phyloP scores from a whole-genome alignment of 2,113 vertebrate genomes.

The Calonectris borealis region DNA sequence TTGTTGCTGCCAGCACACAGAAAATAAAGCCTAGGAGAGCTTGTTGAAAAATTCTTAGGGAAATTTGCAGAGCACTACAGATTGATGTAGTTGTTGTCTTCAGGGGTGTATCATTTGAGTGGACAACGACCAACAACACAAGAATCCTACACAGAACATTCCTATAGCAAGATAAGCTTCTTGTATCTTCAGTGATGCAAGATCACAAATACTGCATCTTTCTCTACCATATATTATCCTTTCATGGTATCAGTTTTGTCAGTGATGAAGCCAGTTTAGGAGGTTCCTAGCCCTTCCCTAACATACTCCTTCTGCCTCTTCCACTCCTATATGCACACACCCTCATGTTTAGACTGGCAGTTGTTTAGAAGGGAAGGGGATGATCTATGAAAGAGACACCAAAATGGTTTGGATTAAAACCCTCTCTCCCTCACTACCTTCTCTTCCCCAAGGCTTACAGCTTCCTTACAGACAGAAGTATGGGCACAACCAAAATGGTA shows the following conservation, averaged over 20 bases:
- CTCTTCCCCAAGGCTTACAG: background rate
- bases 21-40: constrained; percentile 11
- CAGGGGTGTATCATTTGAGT: background rate
- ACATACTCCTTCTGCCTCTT: background rate
- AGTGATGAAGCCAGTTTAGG: background rate
- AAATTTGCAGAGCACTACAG: background rate
- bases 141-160: background rate
- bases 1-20: background rate
- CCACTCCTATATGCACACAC: fast-evolving
- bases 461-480: background rate
- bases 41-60: background rate
- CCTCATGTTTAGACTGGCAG: background rate
- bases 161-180: background rate
- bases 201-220: background rate
- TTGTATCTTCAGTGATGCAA: background rate
- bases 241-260: background rate
- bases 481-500: background rate
- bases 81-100: background rate
- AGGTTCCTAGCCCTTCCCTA: background rate
- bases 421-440: background rate
- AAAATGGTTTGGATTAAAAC: background rate
- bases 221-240: background rate
- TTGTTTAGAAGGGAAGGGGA: background rate
- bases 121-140: background rate
- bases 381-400: background rate